Evolutionary conservation across 2,888 invertebrate genomes (phyloP).

Genomic region (Nephrotoma appendiculata): DNA sequence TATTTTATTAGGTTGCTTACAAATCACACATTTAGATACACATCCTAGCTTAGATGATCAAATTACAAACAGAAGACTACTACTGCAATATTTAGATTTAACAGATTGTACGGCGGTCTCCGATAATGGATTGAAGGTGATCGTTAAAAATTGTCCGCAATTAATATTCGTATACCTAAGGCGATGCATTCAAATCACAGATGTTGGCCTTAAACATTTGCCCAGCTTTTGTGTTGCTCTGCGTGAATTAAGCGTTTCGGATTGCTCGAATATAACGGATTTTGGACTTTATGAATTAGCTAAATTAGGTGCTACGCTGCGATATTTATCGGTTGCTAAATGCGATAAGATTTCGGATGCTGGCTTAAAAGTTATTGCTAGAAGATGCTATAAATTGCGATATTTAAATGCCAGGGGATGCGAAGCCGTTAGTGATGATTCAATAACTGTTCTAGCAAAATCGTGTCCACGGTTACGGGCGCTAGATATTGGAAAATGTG

Average conservation of each 20-base stretch:
- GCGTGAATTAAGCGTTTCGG: conserved; percentile 78
- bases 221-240: conserved; percentile 76
- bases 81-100: conserved; percentile 76
- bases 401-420: conserved; percentile 87
- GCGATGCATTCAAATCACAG: conserved; percentile 76
- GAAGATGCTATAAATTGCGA: conserved; percentile 73
- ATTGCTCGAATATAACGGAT: conserved; percentile 79
- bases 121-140: conserved; percentile 68
- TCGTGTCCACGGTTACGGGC: conserved; percentile 77
- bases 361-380: conserved; percentile 71
- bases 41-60: conserved; percentile 41
- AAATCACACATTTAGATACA: conserved; percentile 64
- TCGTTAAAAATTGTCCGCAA: conserved; percentile 77
- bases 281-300: conserved; percentile 83
- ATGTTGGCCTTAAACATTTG: conserved; percentile 75
- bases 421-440: conserved; percentile 87
- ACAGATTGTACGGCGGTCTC: conserved; percentile 78
- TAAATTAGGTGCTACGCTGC: conserved; percentile 72
- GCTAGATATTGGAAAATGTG: conserved; percentile 84
- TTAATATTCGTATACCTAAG: conserved; percentile 75
- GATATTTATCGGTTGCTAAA: conserved; percentile 87
- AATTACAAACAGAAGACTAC: conserved; percentile 44
- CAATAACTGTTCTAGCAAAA: conserved; percentile 70
- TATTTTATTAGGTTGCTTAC: conserved; percentile 47
- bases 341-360: conserved; percentile 87